Evolutionary conservation across 1,140 invertebrate genomes (phyloP).

Genomic region (Drosophila ambigua): DNA sequence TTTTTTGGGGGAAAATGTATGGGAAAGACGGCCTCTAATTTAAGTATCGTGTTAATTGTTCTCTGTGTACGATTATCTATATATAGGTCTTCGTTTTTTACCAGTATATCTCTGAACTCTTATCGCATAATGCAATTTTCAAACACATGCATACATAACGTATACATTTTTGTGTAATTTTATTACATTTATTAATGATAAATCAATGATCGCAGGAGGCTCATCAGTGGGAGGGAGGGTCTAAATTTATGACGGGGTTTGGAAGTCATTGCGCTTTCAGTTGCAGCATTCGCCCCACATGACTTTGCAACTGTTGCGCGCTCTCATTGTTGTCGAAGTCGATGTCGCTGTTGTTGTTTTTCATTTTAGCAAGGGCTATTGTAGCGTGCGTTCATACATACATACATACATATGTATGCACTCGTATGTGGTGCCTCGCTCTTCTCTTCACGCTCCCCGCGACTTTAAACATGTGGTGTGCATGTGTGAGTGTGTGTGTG

Average conservation of each 20-base stretch:
- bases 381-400: slow-evolving; percentile 11
- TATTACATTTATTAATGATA: slow-evolving; percentile 17
- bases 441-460: slow-evolving; percentile 6
- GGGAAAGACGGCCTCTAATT: too few relatives aligned
- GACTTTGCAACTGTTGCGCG: slow-evolving; percentile 71
- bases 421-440: slow-evolving; percentile 3
- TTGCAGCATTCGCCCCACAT: slow-evolving; percentile 47
- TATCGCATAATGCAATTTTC: too few relatives aligned
- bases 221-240: not conserved
- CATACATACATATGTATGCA: not conserved
- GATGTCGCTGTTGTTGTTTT: slow-evolving; percentile 24
- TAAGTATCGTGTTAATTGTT: too few relatives aligned
- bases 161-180: slow-evolving; percentile 22
- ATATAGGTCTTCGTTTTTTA: not conserved
- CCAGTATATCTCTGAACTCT: too few relatives aligned
- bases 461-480: not conserved
- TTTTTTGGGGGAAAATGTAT: too few relatives aligned
- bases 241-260: not conserved
- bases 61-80: not conserved
- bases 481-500: slow-evolving; percentile 12
- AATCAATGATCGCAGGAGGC: slow-evolving; percentile 36
- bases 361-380: slow-evolving; percentile 59
- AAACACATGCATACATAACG: slow-evolving; percentile 15
- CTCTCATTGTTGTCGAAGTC: slow-evolving; percentile 18
- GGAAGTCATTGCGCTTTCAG: slow-evolving; percentile 39